Percentiles rank a stretch among this genome's conserved stretches.
These are phyloP conservation scores for Sphinx pinastri DNA, from an alignment of 2,888 invertebrate genomes.

Conservation along the genomic window DNA sequence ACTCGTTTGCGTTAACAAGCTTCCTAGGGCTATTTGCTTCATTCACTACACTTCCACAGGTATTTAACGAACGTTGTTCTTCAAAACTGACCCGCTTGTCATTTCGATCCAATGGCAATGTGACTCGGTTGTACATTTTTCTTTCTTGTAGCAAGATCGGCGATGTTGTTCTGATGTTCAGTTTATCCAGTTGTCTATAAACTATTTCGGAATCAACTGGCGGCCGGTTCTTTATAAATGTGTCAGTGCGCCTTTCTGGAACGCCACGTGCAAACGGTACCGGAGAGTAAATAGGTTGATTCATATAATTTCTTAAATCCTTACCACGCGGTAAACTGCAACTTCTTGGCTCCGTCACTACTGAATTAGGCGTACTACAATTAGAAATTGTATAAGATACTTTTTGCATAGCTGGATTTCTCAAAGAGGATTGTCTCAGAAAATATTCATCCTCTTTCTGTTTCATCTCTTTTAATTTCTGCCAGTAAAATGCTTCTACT, in stretches of 20 bases:
- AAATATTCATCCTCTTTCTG: slow-evolving; percentile 85
- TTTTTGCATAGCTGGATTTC: slow-evolving; percentile 42
- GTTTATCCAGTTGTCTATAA: slow-evolving; percentile 64
- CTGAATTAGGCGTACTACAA: slow-evolving; percentile 58
- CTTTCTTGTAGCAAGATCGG: slow-evolving; percentile 41
- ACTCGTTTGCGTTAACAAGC: slow-evolving; percentile 39
- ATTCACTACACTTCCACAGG: slow-evolving; percentile 14
- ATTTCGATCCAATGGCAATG: slow-evolving; percentile 45
- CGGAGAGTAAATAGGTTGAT: slow-evolving; percentile 52
- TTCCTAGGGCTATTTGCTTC: slow-evolving; percentile 36
- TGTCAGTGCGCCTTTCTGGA: slow-evolving; percentile 69
- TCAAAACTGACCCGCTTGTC: slow-evolving; percentile 67
- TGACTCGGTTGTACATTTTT: slow-evolving; percentile 54
- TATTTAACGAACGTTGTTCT: slow-evolving; percentile 38
- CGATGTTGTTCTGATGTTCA: slow-evolving; percentile 42
- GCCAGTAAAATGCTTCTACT: slow-evolving; percentile 88
- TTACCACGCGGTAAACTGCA: slow-evolving; percentile 64
- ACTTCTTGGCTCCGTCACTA: slow-evolving; percentile 55
- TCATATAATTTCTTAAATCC: slow-evolving; percentile 51
- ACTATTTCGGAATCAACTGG: slow-evolving; percentile 55
- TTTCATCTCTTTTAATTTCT: slow-evolving; percentile 86
- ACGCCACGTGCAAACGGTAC: slow-evolving; percentile 62
- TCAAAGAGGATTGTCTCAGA: slow-evolving; percentile 59
- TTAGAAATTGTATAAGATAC: slow-evolving; percentile 38
- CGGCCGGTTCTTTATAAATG: slow-evolving; percentile 54